Percentiles rank a stretch among this genome's conserved stretches.
phyloP scores from a whole-genome alignment of 2,888 invertebrate genomes.

The Spatulosminthurus flaviceps region DNA sequence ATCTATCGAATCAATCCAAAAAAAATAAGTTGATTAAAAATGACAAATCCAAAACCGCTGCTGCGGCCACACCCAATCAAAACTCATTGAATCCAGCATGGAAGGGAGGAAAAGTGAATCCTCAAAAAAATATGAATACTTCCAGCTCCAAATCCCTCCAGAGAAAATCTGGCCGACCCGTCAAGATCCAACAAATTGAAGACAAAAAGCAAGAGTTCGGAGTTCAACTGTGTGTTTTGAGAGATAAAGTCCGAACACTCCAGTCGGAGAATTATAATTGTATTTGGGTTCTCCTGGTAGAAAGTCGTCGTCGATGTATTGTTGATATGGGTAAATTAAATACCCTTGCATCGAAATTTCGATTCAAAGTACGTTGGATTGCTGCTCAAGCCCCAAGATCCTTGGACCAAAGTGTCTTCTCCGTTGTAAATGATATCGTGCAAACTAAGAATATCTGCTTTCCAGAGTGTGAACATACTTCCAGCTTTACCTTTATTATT shows the following conservation, averaged over 20 bases:
- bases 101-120: conserved; percentile 4
- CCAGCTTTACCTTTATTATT: no score
- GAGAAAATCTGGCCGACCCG: conserved; percentile 15
- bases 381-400: conserved; percentile 28
- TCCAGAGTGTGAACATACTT: conserved; percentile 33
- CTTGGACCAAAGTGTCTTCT: conserved; percentile 40
- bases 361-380: conserved; percentile 45
- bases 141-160: conserved; percentile 26
- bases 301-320: conserved; percentile 31
- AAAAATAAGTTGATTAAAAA: background rate
- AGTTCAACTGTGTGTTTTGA: conserved; percentile 16
- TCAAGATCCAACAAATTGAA: conserved; percentile 23
- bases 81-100: conserved; percentile 9
- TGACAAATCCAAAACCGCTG: conserved; percentile 30
- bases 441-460: conserved; percentile 45
- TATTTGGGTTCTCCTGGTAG: conserved; percentile 45
- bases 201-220: conserved; percentile 39
- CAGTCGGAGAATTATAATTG: conserved; percentile 28
- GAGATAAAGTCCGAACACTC: conserved; percentile 33
- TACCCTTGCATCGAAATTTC: conserved; percentile 18
- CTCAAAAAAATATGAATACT: conserved; percentile 29
- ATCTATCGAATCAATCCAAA: conserved; percentile 12
- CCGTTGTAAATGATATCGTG: conserved; percentile 41
- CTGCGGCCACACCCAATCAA: background rate
- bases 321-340: conserved; percentile 43